Conservation (phyloP, 2,888 invertebrate species). For the Ochropleura leucogaster region DNA sequence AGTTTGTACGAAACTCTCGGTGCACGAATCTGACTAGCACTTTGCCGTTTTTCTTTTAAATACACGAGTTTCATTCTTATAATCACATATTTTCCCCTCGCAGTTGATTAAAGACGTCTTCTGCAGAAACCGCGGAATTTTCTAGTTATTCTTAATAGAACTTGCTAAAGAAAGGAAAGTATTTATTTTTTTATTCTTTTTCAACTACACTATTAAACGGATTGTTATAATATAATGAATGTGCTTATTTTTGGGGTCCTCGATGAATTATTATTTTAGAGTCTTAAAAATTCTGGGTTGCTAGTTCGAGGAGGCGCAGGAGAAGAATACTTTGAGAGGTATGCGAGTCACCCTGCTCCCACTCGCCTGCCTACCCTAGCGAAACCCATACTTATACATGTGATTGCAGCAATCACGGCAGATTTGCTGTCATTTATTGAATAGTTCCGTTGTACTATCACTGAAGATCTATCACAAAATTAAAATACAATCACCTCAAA, state of each 20-base stretch:
- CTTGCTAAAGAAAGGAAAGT: slow-evolving; percentile 1
- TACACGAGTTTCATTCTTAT: slow-evolving; percentile 1
- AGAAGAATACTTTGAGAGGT: no score
- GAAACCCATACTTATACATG: no score
- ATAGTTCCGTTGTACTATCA: no score
- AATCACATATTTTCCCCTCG: slow-evolving; percentile 2
- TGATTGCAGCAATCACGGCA: no score
- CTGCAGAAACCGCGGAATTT: slow-evolving; percentile 38
- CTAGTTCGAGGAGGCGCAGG: no score
- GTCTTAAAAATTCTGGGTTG: background rate
- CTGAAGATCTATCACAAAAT: no score
- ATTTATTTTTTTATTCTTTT: background rate
- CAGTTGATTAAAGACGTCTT: slow-evolving; percentile 40
- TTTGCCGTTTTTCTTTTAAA: background rate
- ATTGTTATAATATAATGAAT: background rate
- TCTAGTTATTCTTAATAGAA: slow-evolving; percentile 28
- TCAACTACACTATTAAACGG: background rate
- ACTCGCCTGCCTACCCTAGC: no score
- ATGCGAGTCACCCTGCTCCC: no score
- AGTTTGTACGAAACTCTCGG: no score
- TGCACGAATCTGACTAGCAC: no score
- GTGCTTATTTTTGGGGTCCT: background rate
- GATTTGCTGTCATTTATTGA: no score
- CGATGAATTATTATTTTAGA: background rate
- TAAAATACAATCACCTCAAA: no score